Base-by-base conservation (phyloP, 2,888 invertebrate genomes). In the Nomada fabriciana region DNA sequence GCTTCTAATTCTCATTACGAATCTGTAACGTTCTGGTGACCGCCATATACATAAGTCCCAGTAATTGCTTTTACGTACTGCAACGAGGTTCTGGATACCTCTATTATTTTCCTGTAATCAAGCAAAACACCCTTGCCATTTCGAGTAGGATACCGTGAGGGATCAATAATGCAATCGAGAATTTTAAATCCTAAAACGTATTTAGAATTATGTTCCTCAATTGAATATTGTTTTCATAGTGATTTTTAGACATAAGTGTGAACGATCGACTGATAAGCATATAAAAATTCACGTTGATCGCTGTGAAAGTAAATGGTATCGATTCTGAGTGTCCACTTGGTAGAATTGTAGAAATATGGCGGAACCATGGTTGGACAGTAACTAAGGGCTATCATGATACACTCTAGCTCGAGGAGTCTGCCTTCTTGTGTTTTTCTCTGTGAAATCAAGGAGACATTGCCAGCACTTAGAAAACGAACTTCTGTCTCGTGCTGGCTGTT, bases 331-430 rank as follows among this genome's bases (percentile, higher is more conserved):
- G 69, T 76, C 65, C 69, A 43, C 11, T 36, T 11, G 57, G 2
- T 25, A 59, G 77, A 71, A 79, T 69, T 60, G 74, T 68, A 42
- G 63, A 55, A 69, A 76, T 84, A 53, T 64, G 53, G 67, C 67
- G 74, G 75, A 57, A 57, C 73, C 77, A 82, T 60, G 23, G 53
- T 70, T 68, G 59, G 23, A 75, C 73, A 73, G 83, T 84, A 84
- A 86, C 84, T 80, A 36, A 36, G 36, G 36, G 69, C 80, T 86
- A 86, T 84, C 74, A 53, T 65, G 76, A 78, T 78, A 73, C 64
- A 60, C 53, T 52, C 55, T 36, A 61, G 53, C 47, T 57, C 20
- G 60, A 59, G 20, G 68, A 72, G 68, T 59, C 52, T 68, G 18
- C 11, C 69, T 63, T 36, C 47, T 77, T 76, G 57, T 29, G 67